Conservation (phyloP, 1,140 invertebrate species). For the Yoshiicerus persimilis region DNA sequence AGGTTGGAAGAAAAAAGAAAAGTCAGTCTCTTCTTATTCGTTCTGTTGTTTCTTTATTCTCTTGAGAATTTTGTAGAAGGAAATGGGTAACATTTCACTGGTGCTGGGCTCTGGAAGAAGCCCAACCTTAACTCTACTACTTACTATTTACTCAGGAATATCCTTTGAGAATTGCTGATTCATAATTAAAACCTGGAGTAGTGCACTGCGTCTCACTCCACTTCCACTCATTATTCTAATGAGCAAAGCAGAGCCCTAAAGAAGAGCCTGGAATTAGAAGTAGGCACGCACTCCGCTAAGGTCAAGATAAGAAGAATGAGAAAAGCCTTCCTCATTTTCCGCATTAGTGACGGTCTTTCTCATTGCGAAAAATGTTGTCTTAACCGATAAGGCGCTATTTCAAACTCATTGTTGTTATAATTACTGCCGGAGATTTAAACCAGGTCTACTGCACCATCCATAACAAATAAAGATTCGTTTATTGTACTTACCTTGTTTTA, state of each 20-base stretch:
- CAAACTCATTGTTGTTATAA: no score
- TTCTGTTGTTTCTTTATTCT: neutral
- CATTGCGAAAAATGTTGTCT: neutral
- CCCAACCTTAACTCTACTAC: neutral
- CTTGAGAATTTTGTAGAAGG: neutral
- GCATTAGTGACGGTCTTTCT: neutral
- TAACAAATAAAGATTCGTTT: no score
- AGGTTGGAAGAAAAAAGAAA: neutral
- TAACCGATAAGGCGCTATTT: neutral
- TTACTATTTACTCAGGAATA: neutral
- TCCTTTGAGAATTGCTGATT: neutral
- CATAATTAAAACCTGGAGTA: neutral
- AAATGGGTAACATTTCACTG: neutral
- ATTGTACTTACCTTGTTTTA: no score
- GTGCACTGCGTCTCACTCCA: neutral
- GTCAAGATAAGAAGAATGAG: neutral
- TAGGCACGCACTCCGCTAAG: neutral
- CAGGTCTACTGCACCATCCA: no score
- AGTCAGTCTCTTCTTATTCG: neutral
- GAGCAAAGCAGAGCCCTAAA: neutral
- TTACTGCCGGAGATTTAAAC: no score
- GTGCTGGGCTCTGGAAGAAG: neutral
- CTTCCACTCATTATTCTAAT: neutral
- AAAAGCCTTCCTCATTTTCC: neutral
- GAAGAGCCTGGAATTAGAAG: neutral